Percentiles rank a stretch among this genome's conserved stretches.
phyloP scores from a whole-genome alignment of 1,140 invertebrate species.

The Drosophila sp. region DNA sequence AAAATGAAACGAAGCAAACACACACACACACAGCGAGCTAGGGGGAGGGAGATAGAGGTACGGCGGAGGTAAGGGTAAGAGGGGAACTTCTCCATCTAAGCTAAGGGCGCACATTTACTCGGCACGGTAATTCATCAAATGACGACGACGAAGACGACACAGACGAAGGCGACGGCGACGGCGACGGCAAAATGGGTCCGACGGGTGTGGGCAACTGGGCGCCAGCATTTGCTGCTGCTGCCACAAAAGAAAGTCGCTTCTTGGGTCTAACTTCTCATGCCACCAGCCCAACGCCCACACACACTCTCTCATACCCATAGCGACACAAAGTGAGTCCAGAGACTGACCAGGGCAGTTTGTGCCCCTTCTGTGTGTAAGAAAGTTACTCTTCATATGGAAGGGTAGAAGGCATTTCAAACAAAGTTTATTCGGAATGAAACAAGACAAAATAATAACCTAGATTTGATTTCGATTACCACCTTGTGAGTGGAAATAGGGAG shows the following conservation, averaged over 20 bases:
- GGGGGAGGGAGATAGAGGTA: not conserved
- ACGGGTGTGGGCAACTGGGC: constrained; percentile 41
- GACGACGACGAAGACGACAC: constrained; percentile 66
- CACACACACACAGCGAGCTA: constrained; percentile 10
- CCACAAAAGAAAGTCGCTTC: constrained; percentile 74
- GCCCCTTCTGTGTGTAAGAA: constrained; percentile 12
- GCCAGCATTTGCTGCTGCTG: constrained; percentile 52
- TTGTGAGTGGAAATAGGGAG: too few relatives aligned
- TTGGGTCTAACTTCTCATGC: constrained; percentile 50
- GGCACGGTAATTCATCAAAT: constrained; percentile 80
- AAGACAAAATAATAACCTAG: too few relatives aligned
- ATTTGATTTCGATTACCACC: too few relatives aligned
- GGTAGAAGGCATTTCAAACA: constrained; percentile 16
- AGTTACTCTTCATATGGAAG: constrained; percentile 23
- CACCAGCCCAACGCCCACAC: constrained; percentile 16
- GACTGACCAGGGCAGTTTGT: constrained; percentile 62
- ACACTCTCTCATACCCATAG: constrained; percentile 23
- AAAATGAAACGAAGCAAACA: constrained; percentile 65
- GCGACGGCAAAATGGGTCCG: constrained; percentile 16
- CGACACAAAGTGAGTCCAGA: constrained; percentile 48
- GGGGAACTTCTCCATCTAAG: constrained; percentile 13
- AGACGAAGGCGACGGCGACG: constrained; percentile 32
- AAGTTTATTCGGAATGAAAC: constrained; percentile 11
- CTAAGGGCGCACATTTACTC: constrained; percentile 73
- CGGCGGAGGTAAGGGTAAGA: not conserved